phyloP scores from a whole-genome alignment of 1,140 invertebrate species.

The Drosophila navojoa region DNA sequence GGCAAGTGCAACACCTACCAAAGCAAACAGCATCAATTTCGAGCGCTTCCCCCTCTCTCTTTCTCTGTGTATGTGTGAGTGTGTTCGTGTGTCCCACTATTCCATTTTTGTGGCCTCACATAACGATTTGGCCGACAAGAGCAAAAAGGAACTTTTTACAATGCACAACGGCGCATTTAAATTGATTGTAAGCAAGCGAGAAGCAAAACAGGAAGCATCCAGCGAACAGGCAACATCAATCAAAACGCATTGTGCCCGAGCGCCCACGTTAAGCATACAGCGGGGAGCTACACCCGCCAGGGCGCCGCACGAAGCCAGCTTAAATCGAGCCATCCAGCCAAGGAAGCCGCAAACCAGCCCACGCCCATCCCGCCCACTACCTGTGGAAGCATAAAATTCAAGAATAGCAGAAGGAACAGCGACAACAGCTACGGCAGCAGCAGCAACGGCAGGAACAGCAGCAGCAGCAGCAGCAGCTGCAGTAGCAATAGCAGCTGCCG shows the following conservation, averaged over 20 bases:
- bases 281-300: conserved; percentile 6
- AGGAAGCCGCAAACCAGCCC: conserved; percentile 9
- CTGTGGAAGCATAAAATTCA: conserved; percentile 78
- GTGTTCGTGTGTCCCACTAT: conserved; percentile 47
- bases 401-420: conserved; percentile 26
- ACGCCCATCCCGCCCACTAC: conserved; percentile 40
- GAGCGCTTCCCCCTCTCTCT: conserved; percentile 4
- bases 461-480: neutral
- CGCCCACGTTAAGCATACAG: conserved; percentile 42
- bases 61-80: neutral
- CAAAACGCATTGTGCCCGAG: conserved; percentile 65
- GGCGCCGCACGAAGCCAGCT: conserved; percentile 15
- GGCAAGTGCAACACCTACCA: conserved; percentile 32
- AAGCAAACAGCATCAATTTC: conserved; percentile 3
- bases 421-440: neutral
- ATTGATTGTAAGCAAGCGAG: conserved; percentile 71
- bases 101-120: conserved; percentile 47
- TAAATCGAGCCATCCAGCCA: conserved; percentile 11
- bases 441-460: neutral
- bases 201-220: conserved; percentile 55
- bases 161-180: conserved; percentile 79
- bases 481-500: neutral
- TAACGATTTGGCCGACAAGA: conserved; percentile 62
- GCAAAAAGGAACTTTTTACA: conserved; percentile 62
- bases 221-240: conserved; percentile 69